Base-by-base conservation (phyloP, 2,888 invertebrate genomes). In the Metalampra italica region DNA sequence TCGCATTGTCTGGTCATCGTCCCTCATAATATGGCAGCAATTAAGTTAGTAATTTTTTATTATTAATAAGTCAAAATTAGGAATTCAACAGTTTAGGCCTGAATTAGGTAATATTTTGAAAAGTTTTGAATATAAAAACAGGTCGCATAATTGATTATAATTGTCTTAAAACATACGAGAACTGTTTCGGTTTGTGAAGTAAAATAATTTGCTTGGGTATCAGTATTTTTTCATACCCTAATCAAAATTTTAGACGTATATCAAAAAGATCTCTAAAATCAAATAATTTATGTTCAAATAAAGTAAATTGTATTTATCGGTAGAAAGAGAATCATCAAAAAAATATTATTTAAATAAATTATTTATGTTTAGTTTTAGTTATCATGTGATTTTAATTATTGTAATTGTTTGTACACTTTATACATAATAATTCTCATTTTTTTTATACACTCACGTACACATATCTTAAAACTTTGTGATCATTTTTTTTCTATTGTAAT, bases 391-490 rank as follows among this genome's bases (percentile, higher is more conserved):
- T 47, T 40, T 37, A 13, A 32, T 32, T 9, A 36, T 36, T n/a
- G n/a, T 36, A n/a, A 36, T 36, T n/a, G 29, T 44, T 40, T 36
- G 4, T 48, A 44, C 37, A 41, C 22, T 37, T 42, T 43, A 39
- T 47, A 29, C 43, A 49, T 45, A 49, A 49, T 45, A 49, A 30
- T 42, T 49, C 14, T 47, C 43, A 47, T 47, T 47, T 47, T 39
- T 32, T 7, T 36, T 43, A 39, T 43, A 22, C 22, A 22, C 11
- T n/a, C 38, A 30, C 37, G 36, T 13, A 29, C 41, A 47, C 47
- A 47, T 49, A 45, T 49, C 49, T 49, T 49, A 42, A 45, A 29
- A 41, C 29, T 36, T 49, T 45, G 45, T 45, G 45, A 45, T 45
- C 36, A 36, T 32, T 40, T 44, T 45, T 45, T 45, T 34, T 29